Conservation (phyloP, 2,797 vertebrate genomes). For the Lophotriccus pileatus region DNA sequence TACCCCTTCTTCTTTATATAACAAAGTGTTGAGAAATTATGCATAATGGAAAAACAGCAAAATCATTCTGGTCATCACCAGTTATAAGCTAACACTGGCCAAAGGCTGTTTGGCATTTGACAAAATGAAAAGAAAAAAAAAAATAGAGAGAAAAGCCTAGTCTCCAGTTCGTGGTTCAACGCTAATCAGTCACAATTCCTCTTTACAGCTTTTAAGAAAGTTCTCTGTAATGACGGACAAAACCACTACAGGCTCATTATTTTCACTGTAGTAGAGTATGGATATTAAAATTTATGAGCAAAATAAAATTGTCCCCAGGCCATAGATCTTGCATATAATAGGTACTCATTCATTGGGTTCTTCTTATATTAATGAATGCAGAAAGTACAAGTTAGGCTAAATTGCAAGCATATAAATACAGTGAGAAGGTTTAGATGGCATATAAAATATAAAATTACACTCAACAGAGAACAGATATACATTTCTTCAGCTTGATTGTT, state of each 20-base stretch:
- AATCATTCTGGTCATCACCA: not conserved
- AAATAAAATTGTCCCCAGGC: conserved; percentile 49
- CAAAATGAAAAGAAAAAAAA: fast-evolving
- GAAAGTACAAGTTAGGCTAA: conserved; percentile 15
- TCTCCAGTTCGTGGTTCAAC: not conserved
- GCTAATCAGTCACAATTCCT: not conserved
- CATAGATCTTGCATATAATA: conserved; percentile 12
- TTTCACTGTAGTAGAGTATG: not conserved
- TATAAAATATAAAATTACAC: not conserved
- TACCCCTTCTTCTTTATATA: not conserved
- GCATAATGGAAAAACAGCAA: not conserved
- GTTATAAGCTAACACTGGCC: not conserved
- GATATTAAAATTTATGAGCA: conserved; percentile 54
- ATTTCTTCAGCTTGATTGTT: not conserved
- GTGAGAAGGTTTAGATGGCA: conserved; percentile 1
- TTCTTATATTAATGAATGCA: conserved; percentile 20
- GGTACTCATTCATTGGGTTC: not conserved
- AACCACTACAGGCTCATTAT: conserved; percentile 33
- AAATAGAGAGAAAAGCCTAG: not conserved
- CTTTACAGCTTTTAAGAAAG: not conserved
- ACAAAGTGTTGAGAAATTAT: not conserved
- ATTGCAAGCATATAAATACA: conserved; percentile 28
- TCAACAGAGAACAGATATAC: not conserved
- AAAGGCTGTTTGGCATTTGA: not conserved
- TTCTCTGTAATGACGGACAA: not conserved